Percentiles rank a stretch among this genome's conserved stretches.
Evolutionary conservation across 2,113 vertebrate genomes (phyloP).

Genomic region (Kryptolebias marmoratus): DNA sequence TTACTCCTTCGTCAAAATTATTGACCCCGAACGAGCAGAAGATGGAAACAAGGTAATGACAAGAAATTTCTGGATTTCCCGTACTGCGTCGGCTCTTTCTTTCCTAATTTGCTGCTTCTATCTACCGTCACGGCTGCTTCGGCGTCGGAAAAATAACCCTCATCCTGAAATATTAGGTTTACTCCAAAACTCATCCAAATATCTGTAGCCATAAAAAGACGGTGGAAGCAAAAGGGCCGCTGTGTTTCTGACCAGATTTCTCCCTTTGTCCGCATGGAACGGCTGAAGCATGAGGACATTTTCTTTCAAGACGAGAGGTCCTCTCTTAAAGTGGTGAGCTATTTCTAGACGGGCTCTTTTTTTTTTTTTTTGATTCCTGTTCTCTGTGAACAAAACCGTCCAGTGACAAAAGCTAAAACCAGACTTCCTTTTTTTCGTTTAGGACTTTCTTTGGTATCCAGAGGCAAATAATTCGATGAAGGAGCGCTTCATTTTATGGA

Average conservation of each 20-base stretch:
- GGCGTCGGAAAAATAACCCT: too few relatives aligned
- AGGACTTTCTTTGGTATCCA: slow-evolving; percentile 96
- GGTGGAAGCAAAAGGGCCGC: not conserved
- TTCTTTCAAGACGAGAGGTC: slow-evolving; percentile 86
- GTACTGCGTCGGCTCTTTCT: too few relatives aligned
- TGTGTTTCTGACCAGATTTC: slow-evolving; percentile 26
- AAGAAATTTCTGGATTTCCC: not conserved
- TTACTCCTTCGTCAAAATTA: slow-evolving; percentile 91
- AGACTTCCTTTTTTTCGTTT: slow-evolving; percentile 37
- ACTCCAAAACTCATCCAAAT: too few relatives aligned
- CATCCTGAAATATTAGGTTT: too few relatives aligned
- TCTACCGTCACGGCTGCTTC: too few relatives aligned
- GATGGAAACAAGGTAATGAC: slow-evolving; percentile 90
- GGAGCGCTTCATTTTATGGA: slow-evolving; percentile 89
- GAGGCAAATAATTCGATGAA: slow-evolving; percentile 98
- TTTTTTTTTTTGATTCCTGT: slow-evolving; percentile 1
- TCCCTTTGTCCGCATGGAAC: slow-evolving; percentile 38
- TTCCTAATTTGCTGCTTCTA: not conserved
- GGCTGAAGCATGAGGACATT: slow-evolving; percentile 92
- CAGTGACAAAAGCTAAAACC: not conserved
- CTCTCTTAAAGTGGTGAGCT: slow-evolving; percentile 91
- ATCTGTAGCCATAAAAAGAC: not conserved
- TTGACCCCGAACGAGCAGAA: slow-evolving; percentile 88
- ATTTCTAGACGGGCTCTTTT: slow-evolving; percentile 25
- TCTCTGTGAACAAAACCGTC: slow-evolving; percentile 2